These are phyloP conservation scores for Ptyas mucosa DNA, from an alignment of 2,113 vertebrate genomes.

Conservation along the genomic window DNA sequence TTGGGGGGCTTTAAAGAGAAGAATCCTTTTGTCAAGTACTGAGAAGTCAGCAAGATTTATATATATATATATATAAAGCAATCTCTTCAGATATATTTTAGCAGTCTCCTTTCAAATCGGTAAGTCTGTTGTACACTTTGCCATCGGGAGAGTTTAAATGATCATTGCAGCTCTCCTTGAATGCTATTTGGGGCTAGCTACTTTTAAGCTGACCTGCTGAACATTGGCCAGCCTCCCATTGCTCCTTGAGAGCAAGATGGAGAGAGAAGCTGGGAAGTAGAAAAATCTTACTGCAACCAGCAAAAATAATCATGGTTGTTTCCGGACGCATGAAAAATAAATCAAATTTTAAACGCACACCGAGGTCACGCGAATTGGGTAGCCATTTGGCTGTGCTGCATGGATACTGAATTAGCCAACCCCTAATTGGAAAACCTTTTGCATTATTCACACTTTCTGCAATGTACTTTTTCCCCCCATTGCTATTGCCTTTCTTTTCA, in stretches of 20 bases:
- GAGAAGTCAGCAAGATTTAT: background rate
- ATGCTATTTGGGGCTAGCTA: background rate
- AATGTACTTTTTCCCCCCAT: background rate
- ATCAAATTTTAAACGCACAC: background rate
- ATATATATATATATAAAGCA: too few relatives aligned
- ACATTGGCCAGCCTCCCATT: too few relatives aligned
- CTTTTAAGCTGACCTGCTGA: background rate
- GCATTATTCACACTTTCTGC: background rate
- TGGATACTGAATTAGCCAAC: background rate
- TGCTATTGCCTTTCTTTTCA: background rate
- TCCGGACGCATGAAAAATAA: background rate
- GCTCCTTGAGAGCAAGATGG: background rate
- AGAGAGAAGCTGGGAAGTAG: background rate
- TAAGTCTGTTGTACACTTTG: background rate
- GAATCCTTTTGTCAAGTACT: background rate
- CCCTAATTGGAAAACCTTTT: background rate
- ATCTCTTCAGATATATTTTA: background rate
- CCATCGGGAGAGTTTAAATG: background rate
- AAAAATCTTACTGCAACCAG: background rate
- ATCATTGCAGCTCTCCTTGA: background rate
- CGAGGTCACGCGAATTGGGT: background rate
- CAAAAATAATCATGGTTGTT: background rate
- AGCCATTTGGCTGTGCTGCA: background rate
- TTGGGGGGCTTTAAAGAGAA: background rate
- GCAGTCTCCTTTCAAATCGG: background rate